Conservation (phyloP, 1,140 invertebrate species). For the Vanessa atalanta region DNA sequence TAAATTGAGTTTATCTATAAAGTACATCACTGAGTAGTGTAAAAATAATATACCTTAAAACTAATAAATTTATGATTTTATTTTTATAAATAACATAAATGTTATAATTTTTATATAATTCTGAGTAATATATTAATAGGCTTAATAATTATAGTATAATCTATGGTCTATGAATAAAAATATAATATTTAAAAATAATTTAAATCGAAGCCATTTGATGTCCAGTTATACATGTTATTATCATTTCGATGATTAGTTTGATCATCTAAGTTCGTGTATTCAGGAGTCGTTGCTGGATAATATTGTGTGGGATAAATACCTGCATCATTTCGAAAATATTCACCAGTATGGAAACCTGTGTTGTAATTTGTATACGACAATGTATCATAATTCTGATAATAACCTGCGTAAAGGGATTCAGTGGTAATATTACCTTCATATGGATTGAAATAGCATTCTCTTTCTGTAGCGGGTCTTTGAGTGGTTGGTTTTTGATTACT, state of each 20-base stretch:
- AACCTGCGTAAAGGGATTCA: neutral
- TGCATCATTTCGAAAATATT: conserved; percentile 37
- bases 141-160: neutral
- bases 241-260: conserved; percentile 33
- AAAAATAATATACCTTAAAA: conserved; percentile 7
- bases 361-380: conserved; percentile 3
- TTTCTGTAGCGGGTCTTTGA: conserved; percentile 4
- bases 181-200: conserved; percentile 40
- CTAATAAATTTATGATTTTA: neutral
- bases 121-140: conserved; percentile 1
- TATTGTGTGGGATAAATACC: conserved; percentile 48
- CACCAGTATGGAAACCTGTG: conserved; percentile 3
- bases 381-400: conserved; percentile 27
- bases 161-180: conserved; percentile 6
- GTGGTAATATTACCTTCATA: conserved; percentile 3
- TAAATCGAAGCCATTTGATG: conserved; percentile 40
- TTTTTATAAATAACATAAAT: neutral
- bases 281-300: conserved; percentile 38
- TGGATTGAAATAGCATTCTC: neutral
- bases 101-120: neutral
- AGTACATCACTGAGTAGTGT: conserved; percentile 3
- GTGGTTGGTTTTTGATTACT: neutral
- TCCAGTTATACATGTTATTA: conserved; percentile 32
- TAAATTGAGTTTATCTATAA: neutral
- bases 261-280: conserved; percentile 17